Evolutionary conservation across 2,113 vertebrate species (phyloP).

Genomic region (Parotia lawesii): DNA sequence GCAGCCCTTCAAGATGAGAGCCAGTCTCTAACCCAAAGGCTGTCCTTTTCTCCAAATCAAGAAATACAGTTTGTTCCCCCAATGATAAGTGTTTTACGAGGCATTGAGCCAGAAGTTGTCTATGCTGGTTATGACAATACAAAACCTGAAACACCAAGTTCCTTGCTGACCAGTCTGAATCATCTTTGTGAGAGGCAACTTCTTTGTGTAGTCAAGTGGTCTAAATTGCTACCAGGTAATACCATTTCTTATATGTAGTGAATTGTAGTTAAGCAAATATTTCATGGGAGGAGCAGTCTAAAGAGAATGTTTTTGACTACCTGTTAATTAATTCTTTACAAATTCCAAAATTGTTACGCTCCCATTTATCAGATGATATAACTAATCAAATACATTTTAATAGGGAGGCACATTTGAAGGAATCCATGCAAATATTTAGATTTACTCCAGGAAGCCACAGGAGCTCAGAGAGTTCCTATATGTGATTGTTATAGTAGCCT

Average conservation of each 20-base stretch:
- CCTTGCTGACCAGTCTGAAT: slow-evolving; percentile 92
- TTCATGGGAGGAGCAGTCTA: not conserved
- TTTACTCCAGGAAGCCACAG: not conserved
- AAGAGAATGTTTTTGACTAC: not conserved
- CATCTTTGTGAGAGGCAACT: slow-evolving; percentile 92
- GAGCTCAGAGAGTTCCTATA: not conserved
- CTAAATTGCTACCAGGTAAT: slow-evolving; percentile 95
- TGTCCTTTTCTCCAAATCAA: slow-evolving; percentile 78
- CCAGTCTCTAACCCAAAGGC: slow-evolving; percentile 76
- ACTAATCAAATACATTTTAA: not conserved
- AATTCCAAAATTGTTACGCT: not conserved
- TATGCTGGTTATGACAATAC: slow-evolving; percentile 87
- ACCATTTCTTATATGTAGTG: not conserved
- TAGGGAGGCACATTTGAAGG: not conserved
- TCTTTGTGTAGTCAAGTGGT: slow-evolving; percentile 95
- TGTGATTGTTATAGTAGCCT: not conserved
- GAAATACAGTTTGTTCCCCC: slow-evolving; percentile 85
- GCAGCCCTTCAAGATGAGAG: slow-evolving; percentile 73
- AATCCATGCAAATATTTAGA: not conserved
- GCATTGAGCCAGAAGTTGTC: slow-evolving; percentile 89
- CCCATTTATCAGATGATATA: not conserved
- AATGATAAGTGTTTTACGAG: slow-evolving; percentile 85
- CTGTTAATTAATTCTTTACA: not conserved
- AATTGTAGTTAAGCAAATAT: not conserved
- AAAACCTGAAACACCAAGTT: slow-evolving; percentile 82